Evolutionary conservation across 2,888 invertebrate genomes (phyloP).

Genomic region (Alviniconcha strummeri): DNA sequence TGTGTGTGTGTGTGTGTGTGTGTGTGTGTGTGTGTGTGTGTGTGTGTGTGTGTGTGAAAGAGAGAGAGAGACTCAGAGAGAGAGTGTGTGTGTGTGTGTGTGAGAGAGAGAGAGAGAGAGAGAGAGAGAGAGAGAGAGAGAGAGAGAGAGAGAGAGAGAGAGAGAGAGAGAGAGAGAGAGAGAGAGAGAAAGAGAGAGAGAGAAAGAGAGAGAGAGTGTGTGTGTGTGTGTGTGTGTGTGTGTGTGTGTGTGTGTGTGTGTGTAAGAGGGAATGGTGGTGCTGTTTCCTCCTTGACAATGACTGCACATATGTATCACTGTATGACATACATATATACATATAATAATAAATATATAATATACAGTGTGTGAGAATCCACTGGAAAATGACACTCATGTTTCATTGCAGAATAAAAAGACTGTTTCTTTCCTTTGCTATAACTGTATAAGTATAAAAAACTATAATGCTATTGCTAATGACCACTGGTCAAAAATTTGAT

Average conservation of each 20-base stretch:
- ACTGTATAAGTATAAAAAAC: background rate
- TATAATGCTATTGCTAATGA: too few relatives aligned
- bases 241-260: background rate
- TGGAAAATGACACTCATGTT: background rate
- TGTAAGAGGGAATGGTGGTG: background rate
- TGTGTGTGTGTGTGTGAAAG: background rate
- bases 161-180: background rate
- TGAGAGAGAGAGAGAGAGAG: background rate
- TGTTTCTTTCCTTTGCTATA: background rate
- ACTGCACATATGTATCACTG: background rate
- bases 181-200: background rate
- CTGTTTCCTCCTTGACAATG: background rate
- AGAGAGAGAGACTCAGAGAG: too few relatives aligned
- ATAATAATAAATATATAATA: background rate
- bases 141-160: too few relatives aligned
- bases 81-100: background rate
- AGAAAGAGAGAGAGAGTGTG: background rate
- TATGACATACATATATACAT: background rate
- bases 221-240: background rate
- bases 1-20: background rate
- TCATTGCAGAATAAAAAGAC: background rate
- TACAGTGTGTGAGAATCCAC: background rate
- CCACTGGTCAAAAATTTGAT: too few relatives aligned
- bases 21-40: constrained; percentile 17
- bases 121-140: too few relatives aligned